Evolutionary conservation across 2,888 invertebrate species (phyloP), one percentile per base, ranked within the genome.

Genomic region (Eupeodes latifasciatus): DNA sequence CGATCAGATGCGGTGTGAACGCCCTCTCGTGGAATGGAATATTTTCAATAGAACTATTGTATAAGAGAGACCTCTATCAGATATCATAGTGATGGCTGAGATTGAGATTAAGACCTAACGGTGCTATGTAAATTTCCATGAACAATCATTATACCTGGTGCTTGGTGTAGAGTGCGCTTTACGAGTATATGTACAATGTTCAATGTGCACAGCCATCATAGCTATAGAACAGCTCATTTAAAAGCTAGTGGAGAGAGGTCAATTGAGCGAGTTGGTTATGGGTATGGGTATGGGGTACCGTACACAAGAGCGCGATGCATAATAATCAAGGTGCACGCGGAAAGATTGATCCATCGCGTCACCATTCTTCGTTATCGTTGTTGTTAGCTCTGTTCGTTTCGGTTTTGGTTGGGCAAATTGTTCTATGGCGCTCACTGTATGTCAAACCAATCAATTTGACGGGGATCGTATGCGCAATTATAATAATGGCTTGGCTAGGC

Each of bases 401-500:
- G 27, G 27, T 27, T 27, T 27, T 27, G 57, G 57, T 47, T 59
- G 27, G 57, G 72, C 72, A 72, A 72, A 72, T 72, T 72, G 59
- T 72, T 72, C 72, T 66, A 47, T 79, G 64, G 76, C 80, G 66
- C 76, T 76, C 62, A 69, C 69, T 74, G 40, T 71, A 84, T 81
- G 88, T 85, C 85, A 88, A 88, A 85, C 78, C 88, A 88, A 88
- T 88, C 88, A 88, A 88, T 88, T 78, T 88, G 84, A 88, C 85
- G 78, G 66, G 81, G 51, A 78, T 81, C 81, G 66, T 66, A 69
- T 66, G 64, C 83, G 59, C 49, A 72, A 49, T 59, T 61, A 79
- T 75, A 71, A 55, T 9, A 11, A 27, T 47, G 74, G 4, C 47
- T 78, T 9, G 6, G 40, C 27, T 27, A 27, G 27, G 27, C 27